These are phyloP conservation scores for Nautilus pompilius DNA, from an alignment of 1,140 invertebrate species.

Conservation along the genomic window DNA sequence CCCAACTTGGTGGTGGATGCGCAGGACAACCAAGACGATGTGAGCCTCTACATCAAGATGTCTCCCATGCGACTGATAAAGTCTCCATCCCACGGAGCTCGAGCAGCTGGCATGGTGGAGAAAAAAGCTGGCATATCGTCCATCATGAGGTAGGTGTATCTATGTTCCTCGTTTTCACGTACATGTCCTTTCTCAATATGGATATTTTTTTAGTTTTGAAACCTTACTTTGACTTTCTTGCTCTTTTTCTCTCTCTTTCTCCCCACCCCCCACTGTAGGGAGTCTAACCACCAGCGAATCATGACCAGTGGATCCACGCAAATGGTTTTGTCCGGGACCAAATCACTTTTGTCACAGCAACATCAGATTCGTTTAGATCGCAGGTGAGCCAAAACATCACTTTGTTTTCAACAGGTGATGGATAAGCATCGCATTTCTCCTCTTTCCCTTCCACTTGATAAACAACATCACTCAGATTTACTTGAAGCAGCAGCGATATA, in stretches of 20 bases:
- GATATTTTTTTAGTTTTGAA: background rate
- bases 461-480: too few species aligned
- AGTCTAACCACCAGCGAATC: constrained; percentile 52
- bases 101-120: constrained; percentile 32
- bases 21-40: constrained; percentile 25
- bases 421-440: too few species aligned
- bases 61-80: constrained; percentile 33
- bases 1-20: constrained; percentile 42
- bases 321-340: constrained; percentile 38
- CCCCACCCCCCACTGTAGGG: constrained; percentile 38
- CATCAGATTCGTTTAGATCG: constrained; percentile 52
- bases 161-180: background rate
- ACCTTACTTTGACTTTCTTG: background rate
- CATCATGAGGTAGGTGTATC: constrained; percentile 39
- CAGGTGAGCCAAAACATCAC: too few species aligned
- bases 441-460: too few species aligned
- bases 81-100: constrained; percentile 20
- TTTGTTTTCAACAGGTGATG: too few species aligned
- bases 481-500: too few species aligned
- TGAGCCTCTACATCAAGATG: constrained; percentile 25
- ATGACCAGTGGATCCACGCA: constrained; percentile 48
- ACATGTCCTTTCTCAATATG: background rate
- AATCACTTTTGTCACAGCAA: constrained; percentile 50
- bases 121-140: constrained; percentile 39
- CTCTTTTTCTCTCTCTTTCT: background rate